phyloP scores from a whole-genome alignment of 2,797 vertebrate species.

The Coluber constrictor region DNA sequence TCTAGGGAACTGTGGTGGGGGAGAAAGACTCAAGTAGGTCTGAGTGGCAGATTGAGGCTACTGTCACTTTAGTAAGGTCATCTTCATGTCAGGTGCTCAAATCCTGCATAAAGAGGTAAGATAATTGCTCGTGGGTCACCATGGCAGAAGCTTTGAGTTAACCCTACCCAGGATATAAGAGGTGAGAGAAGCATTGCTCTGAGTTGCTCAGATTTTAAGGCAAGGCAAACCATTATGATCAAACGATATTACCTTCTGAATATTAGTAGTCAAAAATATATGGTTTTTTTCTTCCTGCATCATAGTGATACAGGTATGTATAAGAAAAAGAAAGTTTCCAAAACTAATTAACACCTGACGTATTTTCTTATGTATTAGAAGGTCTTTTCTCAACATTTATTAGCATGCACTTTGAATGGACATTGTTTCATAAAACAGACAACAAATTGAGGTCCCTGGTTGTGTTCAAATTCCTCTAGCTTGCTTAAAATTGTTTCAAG shows the following conservation, averaged over 20 bases:
- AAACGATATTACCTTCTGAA: background rate
- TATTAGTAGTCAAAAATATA: background rate
- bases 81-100: constrained; percentile 22
- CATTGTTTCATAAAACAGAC: background rate
- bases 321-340: background rate
- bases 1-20: constrained; percentile 5
- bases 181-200: background rate
- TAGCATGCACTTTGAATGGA: background rate
- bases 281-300: background rate
- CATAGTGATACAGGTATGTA: background rate
- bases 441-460: background rate
- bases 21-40: constrained; percentile 13
- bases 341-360: background rate
- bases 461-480: background rate
- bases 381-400: background rate
- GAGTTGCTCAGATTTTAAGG: background rate
- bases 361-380: background rate
- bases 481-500: background rate
- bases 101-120: background rate
- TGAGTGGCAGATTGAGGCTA: constrained; percentile 25
- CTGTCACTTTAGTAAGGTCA: background rate
- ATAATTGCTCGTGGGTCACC: constrained; percentile 10
- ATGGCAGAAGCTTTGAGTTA: constrained; percentile 14
- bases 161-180: background rate
- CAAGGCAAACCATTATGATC: background rate